phyloP scores from a whole-genome alignment of 2,888 invertebrate genomes.

The Zhuqinia jingwanae region DNA sequence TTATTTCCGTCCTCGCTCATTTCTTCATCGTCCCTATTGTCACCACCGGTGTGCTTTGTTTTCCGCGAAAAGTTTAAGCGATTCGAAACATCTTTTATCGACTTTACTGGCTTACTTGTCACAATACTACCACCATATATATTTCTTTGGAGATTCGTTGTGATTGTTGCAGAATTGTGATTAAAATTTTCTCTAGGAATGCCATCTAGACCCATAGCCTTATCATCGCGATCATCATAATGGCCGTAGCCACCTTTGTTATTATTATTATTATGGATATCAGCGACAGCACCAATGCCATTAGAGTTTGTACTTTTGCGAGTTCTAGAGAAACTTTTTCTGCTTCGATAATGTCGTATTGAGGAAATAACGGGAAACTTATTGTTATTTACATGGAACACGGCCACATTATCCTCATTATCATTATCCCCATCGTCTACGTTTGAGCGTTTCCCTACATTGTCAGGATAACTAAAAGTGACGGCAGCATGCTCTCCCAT shows the following conservation, averaged over 20 bases:
- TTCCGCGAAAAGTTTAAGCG: conserved; percentile 44
- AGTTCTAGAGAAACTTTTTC: conserved; percentile 78
- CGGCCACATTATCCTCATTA: conserved; percentile 33
- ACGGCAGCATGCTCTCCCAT: conserved; percentile 10
- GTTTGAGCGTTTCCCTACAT: conserved; percentile 51
- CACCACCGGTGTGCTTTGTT: conserved; percentile 27
- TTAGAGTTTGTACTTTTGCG: conserved; percentile 71
- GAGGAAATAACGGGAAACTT: conserved; percentile 77
- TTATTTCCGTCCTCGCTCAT: conserved; percentile 1
- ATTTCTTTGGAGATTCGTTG: conserved; percentile 26
- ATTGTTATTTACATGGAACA: conserved; percentile 72
- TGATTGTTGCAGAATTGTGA: conserved; percentile 27
- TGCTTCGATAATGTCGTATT: conserved; percentile 78
- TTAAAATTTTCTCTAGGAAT: conserved; percentile 21
- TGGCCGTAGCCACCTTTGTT: background rate
- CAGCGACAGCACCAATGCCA: conserved; percentile 25
- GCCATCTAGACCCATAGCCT: background rate
- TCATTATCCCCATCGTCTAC: conserved; percentile 30
- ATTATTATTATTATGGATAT: conserved; percentile 6
- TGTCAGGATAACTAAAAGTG: background rate
- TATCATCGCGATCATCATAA: background rate
- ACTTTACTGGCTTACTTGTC: conserved; percentile 26
- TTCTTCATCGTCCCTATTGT: conserved; percentile 27
- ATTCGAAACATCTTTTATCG: conserved; percentile 47
- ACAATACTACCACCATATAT: conserved; percentile 20